Percentiles rank a stretch among this genome's conserved stretches.
Evolutionary conservation across 2,888 invertebrate genomes (phyloP).

Genomic region (Bombyx huttoni): DNA sequence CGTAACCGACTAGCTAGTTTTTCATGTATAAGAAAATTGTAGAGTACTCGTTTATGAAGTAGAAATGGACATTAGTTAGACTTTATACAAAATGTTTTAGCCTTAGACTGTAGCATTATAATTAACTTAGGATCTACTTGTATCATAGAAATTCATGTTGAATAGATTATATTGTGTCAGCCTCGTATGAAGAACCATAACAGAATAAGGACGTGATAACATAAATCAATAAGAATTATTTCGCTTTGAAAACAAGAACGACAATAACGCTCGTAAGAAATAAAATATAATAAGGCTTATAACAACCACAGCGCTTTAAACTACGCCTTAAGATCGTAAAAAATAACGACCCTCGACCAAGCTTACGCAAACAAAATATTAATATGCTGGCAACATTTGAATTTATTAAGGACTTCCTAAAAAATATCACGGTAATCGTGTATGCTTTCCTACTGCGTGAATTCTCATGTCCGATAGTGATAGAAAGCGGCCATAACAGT

Average conservation of each 20-base stretch:
- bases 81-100: slow-evolving; percentile 65
- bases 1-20: slow-evolving; percentile 66
- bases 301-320: neutral
- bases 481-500: slow-evolving; percentile 50
- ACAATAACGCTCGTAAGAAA: neutral
- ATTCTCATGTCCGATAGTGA: slow-evolving; percentile 42
- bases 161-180: slow-evolving; percentile 34
- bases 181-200: slow-evolving; percentile 36
- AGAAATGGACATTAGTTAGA: slow-evolving; percentile 54
- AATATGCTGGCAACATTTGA: no score
- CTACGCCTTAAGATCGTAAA: neutral
- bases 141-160: slow-evolving; percentile 50
- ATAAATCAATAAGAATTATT: slow-evolving; percentile 15
- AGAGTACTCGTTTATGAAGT: slow-evolving; percentile 57
- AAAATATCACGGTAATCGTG: no score
- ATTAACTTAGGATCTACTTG: slow-evolving; percentile 44
- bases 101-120: slow-evolving; percentile 49
- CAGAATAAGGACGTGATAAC: slow-evolving; percentile 27
- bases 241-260: neutral
- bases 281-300: neutral
- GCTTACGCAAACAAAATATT: no score
- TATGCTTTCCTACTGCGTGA: neutral
- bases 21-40: slow-evolving; percentile 70
- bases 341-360: no score
- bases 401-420: no score